Percentiles rank a stretch among this genome's conserved stretches.
Evolutionary conservation across 2,113 vertebrate species (phyloP).

Genomic region (Phalacrocorax pelagicus): DNA sequence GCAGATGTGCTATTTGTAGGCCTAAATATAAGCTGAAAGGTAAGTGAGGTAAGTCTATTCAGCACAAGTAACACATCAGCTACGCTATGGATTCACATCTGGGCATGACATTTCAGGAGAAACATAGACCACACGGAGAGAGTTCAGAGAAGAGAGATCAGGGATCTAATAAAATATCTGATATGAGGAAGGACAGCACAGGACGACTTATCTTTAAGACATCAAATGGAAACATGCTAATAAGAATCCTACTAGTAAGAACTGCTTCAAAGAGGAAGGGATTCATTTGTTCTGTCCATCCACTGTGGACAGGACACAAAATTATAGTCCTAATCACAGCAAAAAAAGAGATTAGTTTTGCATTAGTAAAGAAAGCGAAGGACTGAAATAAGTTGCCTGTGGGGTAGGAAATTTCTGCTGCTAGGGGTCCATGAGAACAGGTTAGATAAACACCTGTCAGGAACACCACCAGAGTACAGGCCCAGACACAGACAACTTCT

Average conservation of each 20-base stretch:
- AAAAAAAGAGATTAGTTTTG: not conserved
- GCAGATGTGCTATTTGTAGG: not conserved
- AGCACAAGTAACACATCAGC: not conserved
- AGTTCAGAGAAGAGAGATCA: not conserved
- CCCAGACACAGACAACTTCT: not conserved
- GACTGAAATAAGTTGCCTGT: not conserved
- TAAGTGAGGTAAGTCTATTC: not conserved
- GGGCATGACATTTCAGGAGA: not conserved
- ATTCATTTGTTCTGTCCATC: not conserved
- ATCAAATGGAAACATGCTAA: not conserved
- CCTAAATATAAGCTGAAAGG: not conserved
- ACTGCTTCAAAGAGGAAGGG: not conserved
- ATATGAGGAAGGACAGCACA: not conserved
- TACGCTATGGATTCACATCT: not conserved
- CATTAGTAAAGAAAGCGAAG: not conserved
- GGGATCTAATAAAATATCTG: not conserved
- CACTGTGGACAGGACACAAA: not conserved
- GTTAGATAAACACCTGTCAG: not conserved
- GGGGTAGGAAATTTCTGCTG: not conserved
- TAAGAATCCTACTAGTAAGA: not conserved
- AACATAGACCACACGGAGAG: not conserved
- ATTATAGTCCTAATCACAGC: not conserved
- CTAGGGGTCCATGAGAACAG: not conserved
- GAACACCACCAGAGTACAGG: not conserved
- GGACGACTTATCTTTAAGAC: not conserved